Base-by-base conservation (phyloP, 2,113 vertebrate species). In the Muntiacus muntjak region DNA sequence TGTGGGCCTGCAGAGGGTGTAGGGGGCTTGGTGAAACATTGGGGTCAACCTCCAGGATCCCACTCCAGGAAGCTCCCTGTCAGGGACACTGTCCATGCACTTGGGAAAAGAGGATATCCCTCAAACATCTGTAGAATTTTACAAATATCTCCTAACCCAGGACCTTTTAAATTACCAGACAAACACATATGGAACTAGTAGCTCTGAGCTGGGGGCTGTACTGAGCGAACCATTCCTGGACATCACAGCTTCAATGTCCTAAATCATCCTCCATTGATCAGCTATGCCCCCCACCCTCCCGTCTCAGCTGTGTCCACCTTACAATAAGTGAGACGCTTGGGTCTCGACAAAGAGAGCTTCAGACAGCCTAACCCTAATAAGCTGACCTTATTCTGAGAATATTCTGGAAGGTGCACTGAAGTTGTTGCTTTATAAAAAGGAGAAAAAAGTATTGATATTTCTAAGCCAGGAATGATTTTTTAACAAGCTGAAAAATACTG, bases 401-500 rank as follows among this genome's bases (percentile, higher is more conserved):
- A 92, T 91, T 92, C 89, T 93, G n/a, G 74, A 94, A 98, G 90
- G 74, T 81, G 30, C 67, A 89, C 58, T 82, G 62, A 86, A 97
- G 90, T 79, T 95, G 64, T 82, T 96, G 58, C 88, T 98, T 96
- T 89, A 87, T 36, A 94, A 57, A 82, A 97, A 40, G 87, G 55
- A 47, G n/a, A 89, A 81, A 92, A 40, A 95, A 86, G 10, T 89
- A 95, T 91, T 96, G 96, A 93, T 87, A 96, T 97, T 97, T 95
- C 87, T 67, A 97, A 97, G 86, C 94, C 76, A 60, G 95, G 86
- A 96, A 94, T 91, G 95, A 67, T 95, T 95, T 96, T 97, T 95
- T 97, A 97, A 97, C 96, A 98, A 98, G 97, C 81, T 88, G 85
- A 60, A 89, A 98, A 98, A 96, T 94, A 88, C 94, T 92, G 90